A percentile compares a stretch with the other conserved stretches of the same genome.
Conservation (phyloP, 2,113 vertebrate species). For the Lepisosteus osseus region DNA sequence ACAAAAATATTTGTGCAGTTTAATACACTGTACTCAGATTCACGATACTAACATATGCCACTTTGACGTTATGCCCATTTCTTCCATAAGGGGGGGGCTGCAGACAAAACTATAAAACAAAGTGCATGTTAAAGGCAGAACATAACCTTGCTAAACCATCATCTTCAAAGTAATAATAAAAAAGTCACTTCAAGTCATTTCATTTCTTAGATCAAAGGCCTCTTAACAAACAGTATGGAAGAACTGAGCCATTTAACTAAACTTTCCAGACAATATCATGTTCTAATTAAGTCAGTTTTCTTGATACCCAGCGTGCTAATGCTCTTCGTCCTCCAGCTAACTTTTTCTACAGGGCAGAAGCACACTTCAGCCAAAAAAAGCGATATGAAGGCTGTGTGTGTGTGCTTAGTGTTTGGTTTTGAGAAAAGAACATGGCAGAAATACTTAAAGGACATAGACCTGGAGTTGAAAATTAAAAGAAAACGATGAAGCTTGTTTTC, state of each 20-base stretch:
- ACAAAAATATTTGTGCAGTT: not conserved
- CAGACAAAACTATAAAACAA: not conserved
- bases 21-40: not conserved
- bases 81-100: constrained; percentile 10
- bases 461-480: too few species aligned
- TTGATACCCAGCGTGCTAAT: constrained; percentile 30
- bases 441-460: too few species aligned
- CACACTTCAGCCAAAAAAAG: too few species aligned
- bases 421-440: too few species aligned
- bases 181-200: constrained; percentile 13
- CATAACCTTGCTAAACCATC: not conserved
- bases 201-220: constrained; percentile 32
- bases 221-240: constrained; percentile 29
- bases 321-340: constrained; percentile 2
- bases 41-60: not conserved
- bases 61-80: not conserved
- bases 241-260: constrained; percentile 24
- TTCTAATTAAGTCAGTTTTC: constrained; percentile 30
- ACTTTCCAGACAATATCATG: constrained; percentile 12
- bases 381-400: too few species aligned
- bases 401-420: too few species aligned
- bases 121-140: not conserved
- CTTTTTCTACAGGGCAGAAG: too few species aligned
- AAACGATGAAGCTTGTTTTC: too few species aligned
- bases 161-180: constrained; percentile 25